Percentiles rank a stretch among this genome's conserved stretches.
Conservation (phyloP, 2,113 vertebrate species). For the Pleuronectes platessa region DNA sequence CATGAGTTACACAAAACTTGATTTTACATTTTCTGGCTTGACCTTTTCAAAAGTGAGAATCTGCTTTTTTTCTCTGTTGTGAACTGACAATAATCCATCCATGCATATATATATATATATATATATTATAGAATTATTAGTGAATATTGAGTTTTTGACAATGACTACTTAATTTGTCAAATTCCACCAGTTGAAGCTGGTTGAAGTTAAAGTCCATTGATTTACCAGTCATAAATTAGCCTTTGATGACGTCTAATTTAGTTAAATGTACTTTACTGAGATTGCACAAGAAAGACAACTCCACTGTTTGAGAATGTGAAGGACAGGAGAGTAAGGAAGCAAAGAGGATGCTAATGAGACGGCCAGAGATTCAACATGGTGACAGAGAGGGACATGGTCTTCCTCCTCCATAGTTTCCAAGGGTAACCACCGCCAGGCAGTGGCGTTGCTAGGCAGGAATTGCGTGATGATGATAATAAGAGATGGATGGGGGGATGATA, state of each 20-base stretch:
- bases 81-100: too few relatives aligned
- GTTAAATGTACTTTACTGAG: neutral
- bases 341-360: slow-evolving; percentile 19
- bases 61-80: too few relatives aligned
- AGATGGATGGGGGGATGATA: slow-evolving; percentile 13
- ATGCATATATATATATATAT: too few relatives aligned
- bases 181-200: too few relatives aligned
- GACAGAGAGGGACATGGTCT: slow-evolving; percentile 37
- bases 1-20: too few relatives aligned
- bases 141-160: too few relatives aligned
- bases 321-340: neutral
- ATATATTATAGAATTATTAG: too few relatives aligned
- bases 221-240: too few relatives aligned
- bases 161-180: too few relatives aligned
- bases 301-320: neutral
- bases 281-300: neutral
- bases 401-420: slow-evolving; percentile 66
- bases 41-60: neutral
- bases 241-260: too few relatives aligned
- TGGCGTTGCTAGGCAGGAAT: slow-evolving; percentile 68
- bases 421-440: slow-evolving; percentile 67
- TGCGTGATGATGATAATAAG: slow-evolving; percentile 37
- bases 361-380: slow-evolving; percentile 21
- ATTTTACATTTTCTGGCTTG: neutral
- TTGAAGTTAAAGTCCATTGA: too few relatives aligned